Percentiles rank a stretch among this genome's conserved stretches.
These are phyloP conservation scores for Myxocyprinus asiaticus DNA, from an alignment of 2,113 vertebrate genomes.

Conservation along the genomic window DNA sequence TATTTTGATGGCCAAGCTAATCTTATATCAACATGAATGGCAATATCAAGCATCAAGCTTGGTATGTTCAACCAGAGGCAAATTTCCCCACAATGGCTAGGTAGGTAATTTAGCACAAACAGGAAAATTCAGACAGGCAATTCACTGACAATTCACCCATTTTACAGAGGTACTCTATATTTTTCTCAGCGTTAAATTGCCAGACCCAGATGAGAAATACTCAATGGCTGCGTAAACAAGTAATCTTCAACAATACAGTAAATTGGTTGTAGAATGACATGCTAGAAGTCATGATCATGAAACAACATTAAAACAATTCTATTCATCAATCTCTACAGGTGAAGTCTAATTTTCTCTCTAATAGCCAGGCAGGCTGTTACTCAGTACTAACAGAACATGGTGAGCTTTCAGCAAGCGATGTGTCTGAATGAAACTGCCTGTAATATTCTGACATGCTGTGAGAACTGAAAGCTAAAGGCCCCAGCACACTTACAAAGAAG, in stretches of 20 bases:
- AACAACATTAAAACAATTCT: background rate
- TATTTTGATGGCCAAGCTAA: background rate
- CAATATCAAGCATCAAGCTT: too few species aligned
- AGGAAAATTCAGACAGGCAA: slow-evolving; percentile 14
- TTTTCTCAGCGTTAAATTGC: background rate
- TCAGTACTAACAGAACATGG: background rate
- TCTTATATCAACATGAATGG: background rate
- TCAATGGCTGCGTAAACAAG: background rate
- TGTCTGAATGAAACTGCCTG: too few species aligned
- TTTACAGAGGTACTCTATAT: background rate
- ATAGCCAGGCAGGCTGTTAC: background rate
- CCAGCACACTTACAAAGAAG: too few species aligned
- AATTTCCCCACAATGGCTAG: background rate
- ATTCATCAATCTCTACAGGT: background rate
- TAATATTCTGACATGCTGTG: too few species aligned
- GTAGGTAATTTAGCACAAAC: slow-evolving; percentile 6
- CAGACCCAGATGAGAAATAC: too few species aligned
- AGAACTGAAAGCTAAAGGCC: too few species aligned
- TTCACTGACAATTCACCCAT: background rate
- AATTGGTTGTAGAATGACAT: slow-evolving; percentile 9
- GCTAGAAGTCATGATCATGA: background rate
- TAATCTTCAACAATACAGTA: slow-evolving; percentile 18
- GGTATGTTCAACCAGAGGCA: background rate
- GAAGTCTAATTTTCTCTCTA: background rate
- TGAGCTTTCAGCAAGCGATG: too few species aligned